Evolutionary conservation across 2,797 vertebrate species (phyloP), one percentile per base, ranked within the genome.

Genomic region (Lophius americanus): DNA sequence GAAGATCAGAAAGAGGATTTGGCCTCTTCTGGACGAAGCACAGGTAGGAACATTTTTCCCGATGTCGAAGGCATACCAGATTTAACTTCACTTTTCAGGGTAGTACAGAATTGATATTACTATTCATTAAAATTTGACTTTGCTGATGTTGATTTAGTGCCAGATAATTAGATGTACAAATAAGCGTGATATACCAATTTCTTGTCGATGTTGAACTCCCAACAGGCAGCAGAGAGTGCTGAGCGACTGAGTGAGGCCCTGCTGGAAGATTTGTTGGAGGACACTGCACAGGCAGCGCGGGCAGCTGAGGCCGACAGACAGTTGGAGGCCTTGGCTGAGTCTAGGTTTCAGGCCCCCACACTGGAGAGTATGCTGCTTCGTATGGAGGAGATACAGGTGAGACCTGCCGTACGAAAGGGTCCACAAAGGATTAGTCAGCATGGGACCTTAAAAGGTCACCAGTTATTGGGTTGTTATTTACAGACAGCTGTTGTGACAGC

Each of bases 301-400:
- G 78, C 51, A 0, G 14, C 82, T 33, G 82, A 93, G 67, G 81
- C 72, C 38, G 73, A 75, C 59, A 64, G 82, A 71, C 83, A 73
- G 60, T 60, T 75, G 36, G 92, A 92, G 67, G 73, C 5, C 0
- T 35, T 77, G 49, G 73, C 79, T 43, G 71, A 82, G 64, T 3
- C 73, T 52, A 1, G 81, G 43, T 72, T 92, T 75, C 90, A 90
- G 64, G 64, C 78, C 46, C 83, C 89, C 13, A 88, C 88, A 13
- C 84, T 99, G 75, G 94, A 98, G 82, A 92, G 76, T 59, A 97
- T 99, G 96, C 92, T 98, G 83, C 92, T 93, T 75, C 95, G 96
- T 80, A 95, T 99, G 95, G 96, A 99, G 82, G 96, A 99, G 85
- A 99, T 99, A 66, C 97, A 99, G 93, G 98, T 99, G 87, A 90